Evolutionary conservation across 2,888 invertebrate species (phyloP).

Genomic region (Spisula solida): DNA sequence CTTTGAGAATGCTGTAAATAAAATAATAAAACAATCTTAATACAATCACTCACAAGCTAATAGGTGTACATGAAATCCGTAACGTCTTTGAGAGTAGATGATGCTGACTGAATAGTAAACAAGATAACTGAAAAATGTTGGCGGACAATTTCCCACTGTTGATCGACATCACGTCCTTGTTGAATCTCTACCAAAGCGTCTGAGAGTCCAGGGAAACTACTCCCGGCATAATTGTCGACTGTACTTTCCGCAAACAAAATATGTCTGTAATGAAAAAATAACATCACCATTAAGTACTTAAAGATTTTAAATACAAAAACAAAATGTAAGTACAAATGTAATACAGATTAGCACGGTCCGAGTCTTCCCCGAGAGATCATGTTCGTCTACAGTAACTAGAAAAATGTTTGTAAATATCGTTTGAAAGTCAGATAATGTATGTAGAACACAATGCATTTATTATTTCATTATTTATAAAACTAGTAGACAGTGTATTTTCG

Average conservation of each 20-base stretch:
- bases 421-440: too few species aligned
- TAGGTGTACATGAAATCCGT: conserved; percentile 68
- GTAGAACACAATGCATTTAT: not conserved
- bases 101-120: conserved; percentile 70
- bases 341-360: too few species aligned
- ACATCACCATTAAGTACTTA: not conserved
- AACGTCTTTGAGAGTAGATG: conserved; percentile 68
- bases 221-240: conserved; percentile 81
- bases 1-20: too few species aligned
- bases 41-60: not conserved
- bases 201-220: conserved; percentile 84
- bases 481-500: too few species aligned
- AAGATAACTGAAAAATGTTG: conserved; percentile 73
- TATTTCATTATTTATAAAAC: too few species aligned
- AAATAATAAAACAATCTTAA: too few species aligned
- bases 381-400: too few species aligned
- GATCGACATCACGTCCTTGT: conserved; percentile 51
- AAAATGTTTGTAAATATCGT: too few species aligned
- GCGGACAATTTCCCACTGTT: conserved; percentile 62
- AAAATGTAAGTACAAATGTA: too few species aligned
- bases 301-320: too few species aligned
- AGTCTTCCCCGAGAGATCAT: too few species aligned
- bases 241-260: conserved; percentile 84
- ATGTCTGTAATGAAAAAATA: conserved; percentile 60
- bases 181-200: conserved; percentile 83